Evolutionary conservation across 2,888 invertebrate genomes (phyloP), one percentile per base, ranked within the genome.

Genomic region (Habrosyne pyritoides): DNA sequence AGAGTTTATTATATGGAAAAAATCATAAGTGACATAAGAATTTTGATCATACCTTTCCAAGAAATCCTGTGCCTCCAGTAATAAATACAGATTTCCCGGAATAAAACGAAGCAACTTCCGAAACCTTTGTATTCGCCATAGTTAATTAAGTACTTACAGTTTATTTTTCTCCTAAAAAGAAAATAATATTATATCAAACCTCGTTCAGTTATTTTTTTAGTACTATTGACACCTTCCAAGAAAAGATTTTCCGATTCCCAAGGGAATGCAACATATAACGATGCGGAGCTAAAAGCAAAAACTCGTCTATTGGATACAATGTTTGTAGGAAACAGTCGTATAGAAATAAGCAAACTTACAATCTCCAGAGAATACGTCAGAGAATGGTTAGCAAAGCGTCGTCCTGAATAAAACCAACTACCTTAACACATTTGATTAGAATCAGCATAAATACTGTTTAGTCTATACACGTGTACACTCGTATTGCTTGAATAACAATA

Each of bases 101-200:
- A n/a, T 36, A 36, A 5, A 36, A 36, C 0, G n/a, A 0, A n/a
- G 14, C 14, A 0, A 36, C 30, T 1, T 30, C 30, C 12, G 30
- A 30, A 8, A 48, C 33, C 18, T 42, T 48, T 52, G 51, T 52
- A 51, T 53, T 53, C 54, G 24, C 36, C n/a, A 36, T 24, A 36
- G 2, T 14, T 36, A 6, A 2, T 36, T 14, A 12, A 12, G 6
- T n/a, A 5, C 1, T 2, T n/a, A n/a, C n/a, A n/a, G n/a, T n/a
- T n/a, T n/a, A n/a, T 1, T 36, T 36, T 36, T 14, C 36, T 14
- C 14, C 4, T 14, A 36, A 14, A 36, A 30, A 30, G 12, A 30
- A 5, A n/a, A 14, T n/a, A 14, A 36, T 36, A 36, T 36, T 5
- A 1, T 7, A 36, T 14, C n/a, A 14, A 36, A 6, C 36, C 2